Evolutionary conservation across 2,888 invertebrate genomes (phyloP).

Genomic region (Capitulum mitella): DNA sequence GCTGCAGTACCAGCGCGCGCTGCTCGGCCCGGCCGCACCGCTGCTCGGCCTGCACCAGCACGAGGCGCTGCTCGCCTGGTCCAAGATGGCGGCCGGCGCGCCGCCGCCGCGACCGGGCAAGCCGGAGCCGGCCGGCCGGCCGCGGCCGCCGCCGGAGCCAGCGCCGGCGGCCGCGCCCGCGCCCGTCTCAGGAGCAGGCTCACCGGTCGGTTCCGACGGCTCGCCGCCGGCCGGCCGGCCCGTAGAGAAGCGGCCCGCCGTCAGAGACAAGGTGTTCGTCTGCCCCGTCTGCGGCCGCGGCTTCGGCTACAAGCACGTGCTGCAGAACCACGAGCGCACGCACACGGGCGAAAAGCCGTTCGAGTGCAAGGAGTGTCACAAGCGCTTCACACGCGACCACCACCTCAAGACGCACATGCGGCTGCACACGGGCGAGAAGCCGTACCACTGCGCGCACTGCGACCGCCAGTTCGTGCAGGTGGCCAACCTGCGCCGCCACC

Average conservation of each 20-base stretch:
- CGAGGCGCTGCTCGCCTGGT: slow-evolving; percentile 18
- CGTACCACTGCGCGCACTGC: slow-evolving; percentile 84
- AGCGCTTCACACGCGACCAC: slow-evolving; percentile 85
- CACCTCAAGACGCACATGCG: slow-evolving; percentile 89
- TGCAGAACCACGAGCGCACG: slow-evolving; percentile 89
- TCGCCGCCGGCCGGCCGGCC: not conserved
- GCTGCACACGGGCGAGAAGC: slow-evolving; percentile 86
- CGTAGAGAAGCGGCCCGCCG: not conserved
- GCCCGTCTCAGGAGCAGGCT: not conserved
- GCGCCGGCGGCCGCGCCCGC: not conserved
- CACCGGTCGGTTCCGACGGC: not conserved
- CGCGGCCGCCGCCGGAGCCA: not conserved
- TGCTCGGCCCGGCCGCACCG: not conserved
- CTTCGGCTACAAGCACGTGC: slow-evolving; percentile 88
- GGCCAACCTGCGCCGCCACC: slow-evolving; percentile 80
- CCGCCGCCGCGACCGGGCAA: not conserved
- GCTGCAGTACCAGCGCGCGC: slow-evolving; percentile 25
- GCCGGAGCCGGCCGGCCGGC: not conserved
- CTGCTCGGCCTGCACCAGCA: not conserved
- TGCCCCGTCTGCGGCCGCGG: slow-evolving; percentile 80
- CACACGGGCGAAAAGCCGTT: slow-evolving; percentile 93
- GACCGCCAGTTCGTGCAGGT: slow-evolving; percentile 90
- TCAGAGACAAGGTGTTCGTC: slow-evolving; percentile 69
- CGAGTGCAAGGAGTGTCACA: slow-evolving; percentile 83
- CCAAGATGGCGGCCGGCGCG: not conserved